Evolutionary conservation across 2,113 vertebrate genomes (phyloP), one percentile per base, ranked within the genome.

Genomic region (Zeus faber): DNA sequence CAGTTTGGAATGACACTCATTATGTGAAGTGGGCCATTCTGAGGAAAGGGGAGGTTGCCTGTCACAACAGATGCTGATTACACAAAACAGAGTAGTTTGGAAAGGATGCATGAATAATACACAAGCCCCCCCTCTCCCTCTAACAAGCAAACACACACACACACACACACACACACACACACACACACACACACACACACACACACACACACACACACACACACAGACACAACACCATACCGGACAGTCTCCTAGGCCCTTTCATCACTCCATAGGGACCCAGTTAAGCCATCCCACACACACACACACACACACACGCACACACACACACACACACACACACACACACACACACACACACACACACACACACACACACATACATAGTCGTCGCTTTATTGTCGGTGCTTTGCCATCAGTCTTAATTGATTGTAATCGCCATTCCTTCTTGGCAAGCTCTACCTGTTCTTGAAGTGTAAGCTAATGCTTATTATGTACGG

Each of bases 21-120:
- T 84, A 82, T 82, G 68, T 85, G 86, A 88, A 88, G 85, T 85
- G 82, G 84, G 78, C 81, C 66, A 87, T 85, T 83, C 80, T 72
- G 68, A 81, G 66, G 62, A 82, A 83, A 67, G 72, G 78, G 77
- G 83, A 79, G 74, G 76, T 63, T 81, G 74, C 61, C 74, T 85
- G 77, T 83, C 79, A 81, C 80, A 82, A 79, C 80, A 85, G 82
- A 83, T 81, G 79, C 75, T 84, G 80, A 85, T 86, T 84, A 79
- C 82, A 81, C 86, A 82, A 86, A 83, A 85, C 81, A 72, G 69
- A 67, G 74, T 78, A 80, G 76, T 81, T 85, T 80, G 74, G 74
- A 70, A n/a, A 59, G 63, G 76, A 82, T 54, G 76, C 58, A 58
- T 70, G 74, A 85, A 82, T 76, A 81, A 76, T 77, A 80, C 63